Conservation (phyloP, 1,140 invertebrate genomes). For the Aphelinus certus region DNA sequence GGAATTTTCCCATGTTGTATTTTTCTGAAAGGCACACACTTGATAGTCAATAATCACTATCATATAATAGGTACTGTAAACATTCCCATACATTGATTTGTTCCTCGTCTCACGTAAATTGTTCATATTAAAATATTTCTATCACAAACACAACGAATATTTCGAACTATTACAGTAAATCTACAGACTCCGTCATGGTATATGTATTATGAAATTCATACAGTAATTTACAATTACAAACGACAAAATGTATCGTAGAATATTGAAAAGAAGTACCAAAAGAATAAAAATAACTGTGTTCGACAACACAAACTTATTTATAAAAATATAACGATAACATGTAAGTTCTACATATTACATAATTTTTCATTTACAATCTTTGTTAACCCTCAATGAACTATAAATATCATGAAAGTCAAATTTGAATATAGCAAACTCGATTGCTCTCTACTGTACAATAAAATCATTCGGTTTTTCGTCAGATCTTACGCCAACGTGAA, state of each 20-base stretch:
- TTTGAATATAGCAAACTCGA: neutral
- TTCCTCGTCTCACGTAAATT: too few relatives aligned
- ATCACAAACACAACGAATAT: slow-evolving; percentile 27
- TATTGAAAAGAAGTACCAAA: slow-evolving; percentile 10
- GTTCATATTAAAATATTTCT: neutral
- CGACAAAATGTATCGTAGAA: slow-evolving; percentile 3
- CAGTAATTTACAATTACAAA: neutral
- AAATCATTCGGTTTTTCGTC: slow-evolving; percentile 13
- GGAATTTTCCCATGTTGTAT: too few relatives aligned
- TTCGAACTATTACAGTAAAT: neutral
- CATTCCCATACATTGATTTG: too few relatives aligned
- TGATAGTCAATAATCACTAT: too few relatives aligned
- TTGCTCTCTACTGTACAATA: slow-evolving; percentile 9
- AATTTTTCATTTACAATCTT: slow-evolving; percentile 15
- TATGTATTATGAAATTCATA: neutral
- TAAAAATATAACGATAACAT: slow-evolving; percentile 26
- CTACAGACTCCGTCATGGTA: slow-evolving; percentile 22
- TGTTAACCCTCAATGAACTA: slow-evolving; percentile 11
- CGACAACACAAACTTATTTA: slow-evolving; percentile 25
- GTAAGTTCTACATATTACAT: slow-evolving; percentile 10
- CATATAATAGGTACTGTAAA: too few relatives aligned
- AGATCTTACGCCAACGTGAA: neutral
- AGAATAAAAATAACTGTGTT: slow-evolving; percentile 18
- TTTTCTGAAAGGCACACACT: too few relatives aligned
- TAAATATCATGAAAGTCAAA: slow-evolving; percentile 19